These are phyloP conservation scores for Eumaeus atala DNA, from an alignment of 1,140 invertebrate species.

Conservation along the genomic window DNA sequence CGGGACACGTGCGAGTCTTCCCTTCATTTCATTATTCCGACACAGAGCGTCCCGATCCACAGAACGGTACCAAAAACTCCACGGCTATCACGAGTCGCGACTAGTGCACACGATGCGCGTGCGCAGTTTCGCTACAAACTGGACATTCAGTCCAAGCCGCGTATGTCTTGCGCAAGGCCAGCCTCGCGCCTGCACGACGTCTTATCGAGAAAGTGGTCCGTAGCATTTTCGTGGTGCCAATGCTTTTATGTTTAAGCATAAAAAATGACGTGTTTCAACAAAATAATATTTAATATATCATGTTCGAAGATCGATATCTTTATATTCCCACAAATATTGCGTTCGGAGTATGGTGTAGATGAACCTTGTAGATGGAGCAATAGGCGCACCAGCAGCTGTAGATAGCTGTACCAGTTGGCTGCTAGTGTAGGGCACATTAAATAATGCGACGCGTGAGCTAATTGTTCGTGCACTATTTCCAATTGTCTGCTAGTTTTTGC, in stretches of 20 bases:
- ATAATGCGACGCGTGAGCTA: too few species aligned
- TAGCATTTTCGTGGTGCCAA: slow-evolving; percentile 3
- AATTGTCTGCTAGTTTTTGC: too few species aligned
- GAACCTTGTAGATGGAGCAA: neutral
- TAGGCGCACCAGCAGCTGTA: neutral
- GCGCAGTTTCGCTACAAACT: neutral
- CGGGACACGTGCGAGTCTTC: slow-evolving; percentile 30
- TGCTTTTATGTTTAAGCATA: neutral
- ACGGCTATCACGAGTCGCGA: too few species aligned
- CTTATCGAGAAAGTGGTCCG: slow-evolving; percentile 39
- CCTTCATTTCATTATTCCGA: slow-evolving; percentile 59
- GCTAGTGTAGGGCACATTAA: too few species aligned
- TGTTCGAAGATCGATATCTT: too few species aligned
- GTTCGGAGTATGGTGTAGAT: neutral
- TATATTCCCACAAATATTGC: too few species aligned
- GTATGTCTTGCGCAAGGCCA: slow-evolving; percentile 42
- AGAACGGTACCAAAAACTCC: neutral
- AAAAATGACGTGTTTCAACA: too few species aligned
- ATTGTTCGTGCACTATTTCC: too few species aligned
- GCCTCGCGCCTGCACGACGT: slow-evolving; percentile 32
- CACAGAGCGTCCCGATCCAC: neutral
- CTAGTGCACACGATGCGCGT: slow-evolving; percentile 1
- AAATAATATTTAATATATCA: too few species aligned
- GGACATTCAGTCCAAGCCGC: slow-evolving; percentile 16
- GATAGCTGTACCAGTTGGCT: too few species aligned